These are phyloP conservation scores for Rhopilema esculentum DNA, from an alignment of 30 jellyfish, hydroid and myxozoan species.

Conservation along the genomic window DNA sequence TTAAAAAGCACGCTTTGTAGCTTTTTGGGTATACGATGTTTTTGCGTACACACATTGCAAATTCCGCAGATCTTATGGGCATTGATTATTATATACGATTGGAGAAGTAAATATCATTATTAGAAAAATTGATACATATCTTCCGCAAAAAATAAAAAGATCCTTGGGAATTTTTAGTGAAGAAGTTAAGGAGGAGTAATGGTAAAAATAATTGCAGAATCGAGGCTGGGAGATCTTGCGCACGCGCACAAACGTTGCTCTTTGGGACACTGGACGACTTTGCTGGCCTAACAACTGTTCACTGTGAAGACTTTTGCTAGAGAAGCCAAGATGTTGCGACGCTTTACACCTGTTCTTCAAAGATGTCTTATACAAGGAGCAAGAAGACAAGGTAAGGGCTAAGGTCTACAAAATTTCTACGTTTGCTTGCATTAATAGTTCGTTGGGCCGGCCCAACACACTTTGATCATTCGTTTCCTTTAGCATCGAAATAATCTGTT, in stretches of 20 bases:
- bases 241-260: background rate
- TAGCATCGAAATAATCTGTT: background rate
- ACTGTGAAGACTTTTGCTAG: background rate
- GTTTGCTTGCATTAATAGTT: background rate
- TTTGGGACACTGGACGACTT: background rate
- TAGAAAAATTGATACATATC: no score
- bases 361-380: slow-evolving; percentile 38
- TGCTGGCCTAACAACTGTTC: slow-evolving; percentile 5
- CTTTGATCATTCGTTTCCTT: background rate
- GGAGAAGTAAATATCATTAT: no score
- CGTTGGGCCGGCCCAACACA: background rate
- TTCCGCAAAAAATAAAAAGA: no score
- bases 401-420: background rate
- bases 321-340: slow-evolving; percentile 41
- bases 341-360: slow-evolving; percentile 41
- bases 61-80: no score
- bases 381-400: slow-evolving; percentile 22
- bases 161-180: no score
- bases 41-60: no score
- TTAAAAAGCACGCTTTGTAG: no score
- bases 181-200: no score
- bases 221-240: background rate
- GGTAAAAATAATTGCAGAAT: background rate
- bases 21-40: no score
- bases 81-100: no score